These are phyloP conservation scores for Bacillus rossius DNA, from an alignment of 1,140 invertebrate genomes.

Conservation along the genomic window DNA sequence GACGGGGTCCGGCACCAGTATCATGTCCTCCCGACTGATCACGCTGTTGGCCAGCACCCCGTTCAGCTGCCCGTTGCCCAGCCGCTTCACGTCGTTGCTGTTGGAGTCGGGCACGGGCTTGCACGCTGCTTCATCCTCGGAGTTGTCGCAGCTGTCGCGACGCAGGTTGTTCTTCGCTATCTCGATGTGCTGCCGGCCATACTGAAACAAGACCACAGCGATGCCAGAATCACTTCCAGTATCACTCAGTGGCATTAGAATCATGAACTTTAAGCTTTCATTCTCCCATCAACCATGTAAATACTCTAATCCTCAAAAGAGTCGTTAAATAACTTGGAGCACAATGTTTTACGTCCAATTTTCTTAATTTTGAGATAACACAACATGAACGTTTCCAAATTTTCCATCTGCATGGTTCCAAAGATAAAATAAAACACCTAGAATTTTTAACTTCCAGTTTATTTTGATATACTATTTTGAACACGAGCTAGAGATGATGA, in stretches of 20 bases:
- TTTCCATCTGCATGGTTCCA: conserved; percentile 12
- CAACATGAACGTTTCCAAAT: not conserved
- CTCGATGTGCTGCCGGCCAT: conserved; percentile 73
- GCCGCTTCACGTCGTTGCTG: conserved; percentile 6
- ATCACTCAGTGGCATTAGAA: too few relatives aligned
- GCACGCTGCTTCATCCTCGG: conserved; percentile 46
- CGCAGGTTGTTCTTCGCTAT: conserved; percentile 53
- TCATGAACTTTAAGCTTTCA: too few relatives aligned
- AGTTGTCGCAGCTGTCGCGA: conserved; percentile 40
- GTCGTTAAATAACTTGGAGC: too few relatives aligned
- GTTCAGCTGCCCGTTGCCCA: conserved; percentile 32
- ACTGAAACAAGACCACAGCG: conserved; percentile 48
- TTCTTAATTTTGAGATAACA: conserved; percentile 16
- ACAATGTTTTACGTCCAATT: too few relatives aligned
- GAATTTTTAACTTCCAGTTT: conserved; percentile 4
- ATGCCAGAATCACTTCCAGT: too few relatives aligned
- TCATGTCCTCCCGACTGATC: conserved; percentile 54
- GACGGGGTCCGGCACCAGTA: conserved; percentile 54
- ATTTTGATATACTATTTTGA: conserved; percentile 10
- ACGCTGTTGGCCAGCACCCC: conserved; percentile 41
- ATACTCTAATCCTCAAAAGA: too few relatives aligned
- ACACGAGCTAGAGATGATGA: too few relatives aligned
- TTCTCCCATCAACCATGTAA: too few relatives aligned
- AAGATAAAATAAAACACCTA: not conserved
- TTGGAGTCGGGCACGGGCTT: conserved; percentile 19